Base-by-base conservation (phyloP, 2,113 vertebrate species). In the Thunnus maccoyii region DNA sequence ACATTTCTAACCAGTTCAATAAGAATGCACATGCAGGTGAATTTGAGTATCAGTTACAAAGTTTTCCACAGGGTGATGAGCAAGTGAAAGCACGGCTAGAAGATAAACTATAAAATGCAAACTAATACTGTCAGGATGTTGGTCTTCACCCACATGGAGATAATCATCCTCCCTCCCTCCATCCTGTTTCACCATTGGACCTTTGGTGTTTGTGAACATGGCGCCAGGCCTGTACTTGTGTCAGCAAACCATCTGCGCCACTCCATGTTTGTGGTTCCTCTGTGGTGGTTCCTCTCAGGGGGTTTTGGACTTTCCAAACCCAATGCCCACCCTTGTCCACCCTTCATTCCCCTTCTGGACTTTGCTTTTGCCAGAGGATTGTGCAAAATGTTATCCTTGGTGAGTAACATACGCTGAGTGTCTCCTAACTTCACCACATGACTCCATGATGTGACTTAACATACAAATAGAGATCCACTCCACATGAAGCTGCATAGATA, bases 1-100 rank as follows among this genome's bases (percentile, higher is more conserved):
- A 73, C 67, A 44, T 72, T 48, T 71, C 52, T 69, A 92, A 91
- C 72, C 54, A 83, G 64, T 85, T 85, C 83, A 71, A 85, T 84
- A 67, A 76, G 77, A 66, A 56, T 15, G 55, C 50, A 17, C 32
- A 51, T 47, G 7, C 55, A 72, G 58, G 79, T 47, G 36, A 52
- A 30, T 22, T n/a, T n/a, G 60, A 36, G 18, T 15, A n/a, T 61
- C 5, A 30, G 1, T 56, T 58, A 32, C 58, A 84, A 44, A 56
- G 50, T 17, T 15, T 22, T 13, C 14, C 13, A 65, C 25, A 46
- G 8, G 15, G 50, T 46, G 27, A 16, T 0, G 36, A 22, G 17
- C 5, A 17, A 44, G 27, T 61, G 5, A 41, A 41, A 18, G 25
- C 22, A 74, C 9, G 16, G 9, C 30, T 47, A 47, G 3, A 68